Percentiles rank a stretch among this genome's conserved stretches.
Evolutionary conservation across 2,888 invertebrate genomes (phyloP).

Genomic region (Zaprionus bogoriensis): DNA sequence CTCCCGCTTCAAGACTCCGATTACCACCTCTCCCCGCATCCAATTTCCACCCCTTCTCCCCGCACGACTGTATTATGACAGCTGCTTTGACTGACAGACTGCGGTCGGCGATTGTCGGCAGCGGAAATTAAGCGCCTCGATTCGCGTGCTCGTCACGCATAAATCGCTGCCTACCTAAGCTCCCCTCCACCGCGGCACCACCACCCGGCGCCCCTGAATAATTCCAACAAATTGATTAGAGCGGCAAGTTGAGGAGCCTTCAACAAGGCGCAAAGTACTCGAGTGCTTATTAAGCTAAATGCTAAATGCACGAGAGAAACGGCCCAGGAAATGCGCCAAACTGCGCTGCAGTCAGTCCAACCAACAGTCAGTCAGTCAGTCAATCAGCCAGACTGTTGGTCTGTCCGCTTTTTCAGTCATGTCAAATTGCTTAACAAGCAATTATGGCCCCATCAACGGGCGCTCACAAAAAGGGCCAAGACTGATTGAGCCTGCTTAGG

Average conservation of each 20-base stretch:
- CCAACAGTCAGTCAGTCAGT: constrained; percentile 8
- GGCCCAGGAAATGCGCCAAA: constrained; percentile 20
- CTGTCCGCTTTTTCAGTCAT: constrained; percentile 28
- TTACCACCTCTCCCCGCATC: neutral
- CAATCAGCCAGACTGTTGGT: constrained; percentile 5
- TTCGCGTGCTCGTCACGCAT: constrained; percentile 80
- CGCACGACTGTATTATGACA: constrained; percentile 56
- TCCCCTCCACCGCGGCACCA: neutral
- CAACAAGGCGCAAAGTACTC: constrained; percentile 45
- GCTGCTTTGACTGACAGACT: constrained; percentile 58
- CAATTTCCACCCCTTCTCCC: neutral
- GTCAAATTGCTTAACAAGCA: constrained; percentile 61
- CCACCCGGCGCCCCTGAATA: neutral
- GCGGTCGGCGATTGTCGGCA: constrained; percentile 60
- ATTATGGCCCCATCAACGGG: constrained; percentile 50
- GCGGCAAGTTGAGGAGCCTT: constrained; percentile 18
- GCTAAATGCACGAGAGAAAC: constrained; percentile 30
- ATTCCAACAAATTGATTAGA: constrained; percentile 50
- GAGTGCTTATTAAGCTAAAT: constrained; percentile 44
- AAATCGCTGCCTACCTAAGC: constrained; percentile 76
- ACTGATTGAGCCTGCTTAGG: constrained; percentile 20
- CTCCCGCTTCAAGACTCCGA: neutral
- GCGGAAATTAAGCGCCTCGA: constrained; percentile 69
- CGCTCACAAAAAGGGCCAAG: constrained; percentile 22
- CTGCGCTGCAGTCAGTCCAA: constrained; percentile 2